Conservation (phyloP, 2,113 vertebrate species). For the Phrynosoma platyrhinos region DNA sequence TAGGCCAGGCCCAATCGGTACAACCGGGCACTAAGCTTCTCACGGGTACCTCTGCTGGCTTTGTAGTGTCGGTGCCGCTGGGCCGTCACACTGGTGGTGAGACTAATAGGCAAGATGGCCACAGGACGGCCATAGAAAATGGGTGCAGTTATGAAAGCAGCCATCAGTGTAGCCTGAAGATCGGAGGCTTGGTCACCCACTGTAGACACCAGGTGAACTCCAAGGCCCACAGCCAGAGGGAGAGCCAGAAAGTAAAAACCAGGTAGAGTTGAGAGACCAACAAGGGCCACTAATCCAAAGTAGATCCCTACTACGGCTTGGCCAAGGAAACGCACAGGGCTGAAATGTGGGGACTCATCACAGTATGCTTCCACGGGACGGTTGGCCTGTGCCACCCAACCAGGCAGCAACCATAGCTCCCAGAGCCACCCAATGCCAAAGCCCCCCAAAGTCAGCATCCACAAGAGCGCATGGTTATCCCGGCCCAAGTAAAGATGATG, state of each 20-base stretch:
- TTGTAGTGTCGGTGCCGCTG: conserved; percentile 81
- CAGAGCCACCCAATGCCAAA: conserved; percentile 88
- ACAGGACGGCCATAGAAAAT: conserved; percentile 86
- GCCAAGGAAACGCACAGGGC: conserved; percentile 78
- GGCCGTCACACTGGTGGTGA: conserved; percentile 83
- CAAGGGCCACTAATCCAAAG: conserved; percentile 84
- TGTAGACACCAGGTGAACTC: conserved; percentile 86
- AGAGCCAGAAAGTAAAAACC: conserved; percentile 85
- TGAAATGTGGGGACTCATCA: conserved; percentile 48
- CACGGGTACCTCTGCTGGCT: neutral
- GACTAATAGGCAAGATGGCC: conserved; percentile 86
- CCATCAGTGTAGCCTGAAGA: conserved; percentile 76
- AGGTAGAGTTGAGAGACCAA: conserved; percentile 83
- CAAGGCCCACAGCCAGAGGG: conserved; percentile 85
- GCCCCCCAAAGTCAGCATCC: conserved; percentile 90
- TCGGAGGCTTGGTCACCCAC: conserved; percentile 86
- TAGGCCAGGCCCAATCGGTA: conserved; percentile 84
- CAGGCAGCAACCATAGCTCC: conserved; percentile 86
- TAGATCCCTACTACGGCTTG: conserved; percentile 88
- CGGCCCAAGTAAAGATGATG: conserved; percentile 91
- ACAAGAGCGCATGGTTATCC: conserved; percentile 90
- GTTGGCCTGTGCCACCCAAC: conserved; percentile 83
- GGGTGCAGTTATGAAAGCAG: conserved; percentile 83
- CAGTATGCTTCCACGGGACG: conserved; percentile 3
- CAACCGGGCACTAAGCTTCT: conserved; percentile 75